Evolutionary conservation across 2,888 invertebrate species (phyloP).

Genomic region (Anoplius nigerrimus): DNA sequence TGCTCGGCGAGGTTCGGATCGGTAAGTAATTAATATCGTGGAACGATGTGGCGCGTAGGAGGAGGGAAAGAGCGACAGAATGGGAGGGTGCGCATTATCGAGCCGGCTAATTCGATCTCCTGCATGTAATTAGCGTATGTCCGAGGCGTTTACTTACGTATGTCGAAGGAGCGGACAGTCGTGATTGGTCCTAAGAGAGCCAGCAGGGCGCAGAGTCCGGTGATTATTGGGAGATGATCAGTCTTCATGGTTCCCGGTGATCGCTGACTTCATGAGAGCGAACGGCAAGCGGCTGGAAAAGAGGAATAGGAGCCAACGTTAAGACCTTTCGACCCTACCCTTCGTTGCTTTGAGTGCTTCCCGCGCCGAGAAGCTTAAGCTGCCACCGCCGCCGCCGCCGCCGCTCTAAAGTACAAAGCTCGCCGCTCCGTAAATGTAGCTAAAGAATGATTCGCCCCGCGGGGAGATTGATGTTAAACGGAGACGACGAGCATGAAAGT

Average conservation of each 20-base stretch:
- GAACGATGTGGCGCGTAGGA: too few species aligned
- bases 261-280: slow-evolving; percentile 66
- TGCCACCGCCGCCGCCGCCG: too few species aligned
- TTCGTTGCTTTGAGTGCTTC: slow-evolving; percentile 1
- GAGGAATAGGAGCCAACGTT: slow-evolving; percentile 20
- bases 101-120: too few species aligned
- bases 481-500: slow-evolving; percentile 3
- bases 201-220: slow-evolving; percentile 60
- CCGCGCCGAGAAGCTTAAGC: slow-evolving; percentile 7
- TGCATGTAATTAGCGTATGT: too few species aligned
- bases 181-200: slow-evolving; percentile 60
- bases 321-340: background rate
- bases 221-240: slow-evolving; percentile 66
- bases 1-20: too few species aligned
- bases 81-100: too few species aligned
- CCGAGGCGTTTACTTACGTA: slow-evolving; percentile 61
- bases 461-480: background rate
- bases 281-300: slow-evolving; percentile 56
- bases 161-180: slow-evolving; percentile 63
- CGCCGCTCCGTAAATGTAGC: background rate
- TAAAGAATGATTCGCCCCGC: background rate
- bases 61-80: too few species aligned
- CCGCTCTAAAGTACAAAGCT: background rate
- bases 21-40: too few species aligned
- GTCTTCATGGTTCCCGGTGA: slow-evolving; percentile 69